phyloP scores from a whole-genome alignment of 1,140 invertebrate genomes.

The Diabrotica virgifera region DNA sequence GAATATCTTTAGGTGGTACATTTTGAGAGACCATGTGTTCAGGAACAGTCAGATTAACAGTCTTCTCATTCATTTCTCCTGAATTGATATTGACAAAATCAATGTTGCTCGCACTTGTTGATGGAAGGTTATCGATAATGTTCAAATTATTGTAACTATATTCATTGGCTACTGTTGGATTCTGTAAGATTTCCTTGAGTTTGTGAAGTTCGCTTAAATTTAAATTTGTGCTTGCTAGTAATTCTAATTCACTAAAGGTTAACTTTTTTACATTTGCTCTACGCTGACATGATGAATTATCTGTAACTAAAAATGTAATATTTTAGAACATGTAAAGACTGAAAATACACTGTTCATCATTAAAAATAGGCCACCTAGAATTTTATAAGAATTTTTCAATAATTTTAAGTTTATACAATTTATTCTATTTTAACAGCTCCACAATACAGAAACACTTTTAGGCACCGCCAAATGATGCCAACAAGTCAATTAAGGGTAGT shows the following conservation, averaged over 20 bases:
- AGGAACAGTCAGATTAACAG: not conserved
- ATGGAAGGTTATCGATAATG: conserved; percentile 11
- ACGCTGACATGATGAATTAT: conserved; percentile 56
- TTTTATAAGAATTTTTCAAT: too few relatives aligned
- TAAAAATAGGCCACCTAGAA: not conserved
- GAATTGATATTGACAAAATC: not conserved
- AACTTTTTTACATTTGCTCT: conserved; percentile 64
- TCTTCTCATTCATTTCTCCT: not conserved
- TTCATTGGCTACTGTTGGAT: conserved; percentile 4
- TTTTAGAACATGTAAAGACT: not conserved
- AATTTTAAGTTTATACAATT: too few relatives aligned
- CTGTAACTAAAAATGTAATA: conserved; percentile 54
- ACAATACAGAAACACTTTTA: too few relatives aligned
- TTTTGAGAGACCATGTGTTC: not conserved
- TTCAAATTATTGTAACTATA: conserved; percentile 17
- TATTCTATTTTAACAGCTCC: too few relatives aligned
- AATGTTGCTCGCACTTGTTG: not conserved
- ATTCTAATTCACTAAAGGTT: conserved; percentile 60
- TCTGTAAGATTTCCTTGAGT: conserved; percentile 42
- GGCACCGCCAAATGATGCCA: too few relatives aligned
- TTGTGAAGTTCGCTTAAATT: conserved; percentile 58
- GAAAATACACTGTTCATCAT: conserved; percentile 10
- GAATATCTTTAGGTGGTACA: too few relatives aligned
- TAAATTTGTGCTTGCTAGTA: conserved; percentile 56
- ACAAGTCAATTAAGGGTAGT: too few relatives aligned